Percentiles rank a stretch among this genome's conserved stretches.
These are phyloP conservation scores for Acrocephalus scirpaceus DNA, from an alignment of 2,797 vertebrate species.

Conservation along the genomic window DNA sequence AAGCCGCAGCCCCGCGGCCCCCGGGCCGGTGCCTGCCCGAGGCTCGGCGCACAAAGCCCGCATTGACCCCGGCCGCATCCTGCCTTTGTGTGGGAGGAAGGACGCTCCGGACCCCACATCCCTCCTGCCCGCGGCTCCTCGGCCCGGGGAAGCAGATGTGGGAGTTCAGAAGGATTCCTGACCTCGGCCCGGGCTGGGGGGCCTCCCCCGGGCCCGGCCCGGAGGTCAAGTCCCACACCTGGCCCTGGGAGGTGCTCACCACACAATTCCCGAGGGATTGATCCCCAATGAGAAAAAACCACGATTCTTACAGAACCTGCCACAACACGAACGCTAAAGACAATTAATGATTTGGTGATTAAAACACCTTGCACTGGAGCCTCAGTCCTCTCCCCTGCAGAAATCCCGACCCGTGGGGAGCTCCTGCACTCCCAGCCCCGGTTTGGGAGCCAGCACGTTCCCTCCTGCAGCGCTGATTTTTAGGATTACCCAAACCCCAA, in stretches of 20 bases:
- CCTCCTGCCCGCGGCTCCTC: background rate
- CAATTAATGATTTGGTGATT: background rate
- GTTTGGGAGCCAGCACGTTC: fast-evolving
- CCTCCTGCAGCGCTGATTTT: background rate
- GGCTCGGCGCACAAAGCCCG: background rate
- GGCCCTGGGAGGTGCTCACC: background rate
- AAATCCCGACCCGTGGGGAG: fast-evolving
- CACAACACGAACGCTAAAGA: fast-evolving
- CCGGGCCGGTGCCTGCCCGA: background rate
- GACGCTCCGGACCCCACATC: background rate
- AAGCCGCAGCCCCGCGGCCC: fast-evolving
- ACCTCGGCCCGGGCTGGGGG: too few species aligned
- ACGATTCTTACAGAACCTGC: background rate
- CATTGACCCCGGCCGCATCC: fast-evolving
- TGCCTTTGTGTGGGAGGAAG: constrained; percentile 3
- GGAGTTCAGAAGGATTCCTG: background rate
- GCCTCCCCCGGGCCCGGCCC: background rate
- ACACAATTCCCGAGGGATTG: fast-evolving
- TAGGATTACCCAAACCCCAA: background rate
- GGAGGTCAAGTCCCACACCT: background rate
- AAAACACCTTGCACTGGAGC: background rate
- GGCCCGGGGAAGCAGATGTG: background rate
- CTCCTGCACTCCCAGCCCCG: background rate
- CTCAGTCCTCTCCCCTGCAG: background rate
- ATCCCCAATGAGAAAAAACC: fast-evolving